Percentiles rank a stretch among this genome's conserved stretches.
phyloP scores from a whole-genome alignment of 2,113 vertebrate species.

The Rhynchomys soricoides region DNA sequence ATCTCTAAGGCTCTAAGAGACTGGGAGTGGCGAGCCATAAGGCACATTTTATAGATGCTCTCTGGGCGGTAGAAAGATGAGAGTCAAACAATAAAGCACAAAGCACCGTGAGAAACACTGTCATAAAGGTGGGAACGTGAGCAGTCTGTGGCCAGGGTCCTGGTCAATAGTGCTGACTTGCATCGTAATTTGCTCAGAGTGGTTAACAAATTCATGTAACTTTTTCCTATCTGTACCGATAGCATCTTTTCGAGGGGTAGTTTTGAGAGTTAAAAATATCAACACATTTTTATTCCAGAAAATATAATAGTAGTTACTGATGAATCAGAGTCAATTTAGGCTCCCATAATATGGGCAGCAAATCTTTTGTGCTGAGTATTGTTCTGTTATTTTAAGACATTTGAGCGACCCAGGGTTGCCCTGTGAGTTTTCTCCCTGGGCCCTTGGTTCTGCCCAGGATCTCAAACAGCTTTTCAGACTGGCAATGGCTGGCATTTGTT shows the following conservation, averaged over 20 bases:
- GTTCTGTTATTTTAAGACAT: background rate
- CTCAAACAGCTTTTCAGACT: background rate
- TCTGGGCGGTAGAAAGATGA: background rate
- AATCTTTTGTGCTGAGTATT: background rate
- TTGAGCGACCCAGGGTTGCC: background rate
- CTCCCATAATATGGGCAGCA: background rate
- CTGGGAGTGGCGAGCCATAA: background rate
- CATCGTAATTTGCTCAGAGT: background rate
- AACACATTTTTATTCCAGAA: background rate
- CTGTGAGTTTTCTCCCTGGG: background rate
- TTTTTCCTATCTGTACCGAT: background rate
- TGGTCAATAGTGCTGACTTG: background rate
- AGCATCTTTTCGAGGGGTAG: background rate
- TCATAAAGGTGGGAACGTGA: fast-evolving
- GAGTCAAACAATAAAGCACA: background rate
- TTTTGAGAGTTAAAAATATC: constrained; percentile 32
- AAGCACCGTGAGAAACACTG: background rate
- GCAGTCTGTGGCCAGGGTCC: fast-evolving
- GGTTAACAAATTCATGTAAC: background rate
- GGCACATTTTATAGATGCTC: constrained; percentile 6
- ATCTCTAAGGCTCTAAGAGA: constrained; percentile 2
- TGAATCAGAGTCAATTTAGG: background rate
- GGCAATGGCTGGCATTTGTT: background rate
- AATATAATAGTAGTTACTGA: background rate
- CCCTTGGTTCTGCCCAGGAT: background rate